These are phyloP conservation scores for Mayetiola destructor DNA, from an alignment of 2,888 invertebrate species.

Conservation along the genomic window DNA sequence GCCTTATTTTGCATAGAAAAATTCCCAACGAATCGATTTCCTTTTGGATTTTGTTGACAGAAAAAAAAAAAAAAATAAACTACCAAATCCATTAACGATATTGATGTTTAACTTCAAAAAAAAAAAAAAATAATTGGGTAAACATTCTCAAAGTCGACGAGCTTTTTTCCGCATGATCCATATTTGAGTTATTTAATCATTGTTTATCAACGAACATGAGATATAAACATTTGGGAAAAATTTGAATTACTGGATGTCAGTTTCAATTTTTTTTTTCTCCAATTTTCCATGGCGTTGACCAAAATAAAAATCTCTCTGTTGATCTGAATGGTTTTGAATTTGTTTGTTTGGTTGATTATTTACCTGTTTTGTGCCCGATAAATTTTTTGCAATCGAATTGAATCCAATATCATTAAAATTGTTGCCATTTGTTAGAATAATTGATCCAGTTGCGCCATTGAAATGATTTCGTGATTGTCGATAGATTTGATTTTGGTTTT, in stretches of 20 bases:
- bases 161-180: too few species aligned
- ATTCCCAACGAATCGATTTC: not conserved
- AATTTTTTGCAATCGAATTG: constrained; percentile 12
- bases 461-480: constrained; percentile 14
- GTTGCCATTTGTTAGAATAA: constrained; percentile 6
- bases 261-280: too few species aligned
- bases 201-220: too few species aligned
- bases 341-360: not conserved
- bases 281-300: not conserved
- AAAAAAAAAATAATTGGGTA: too few species aligned
- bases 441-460: constrained; percentile 10
- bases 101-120: too few species aligned
- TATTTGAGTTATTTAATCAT: too few species aligned
- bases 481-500: constrained; percentile 34
- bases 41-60: not conserved
- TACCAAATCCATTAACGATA: not conserved
- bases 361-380: constrained; percentile 13
- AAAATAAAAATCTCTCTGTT: not conserved
- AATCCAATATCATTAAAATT: constrained; percentile 3
- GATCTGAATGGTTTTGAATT: not conserved
- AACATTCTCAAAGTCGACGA: too few species aligned
- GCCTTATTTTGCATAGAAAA: too few species aligned
- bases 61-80: not conserved
- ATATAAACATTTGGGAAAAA: too few species aligned
- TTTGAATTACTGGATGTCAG: too few species aligned